These are phyloP conservation scores for Micromussa lordhowensis DNA, from an alignment of 92 coral and sea anemone genomes.

Conservation along the genomic window DNA sequence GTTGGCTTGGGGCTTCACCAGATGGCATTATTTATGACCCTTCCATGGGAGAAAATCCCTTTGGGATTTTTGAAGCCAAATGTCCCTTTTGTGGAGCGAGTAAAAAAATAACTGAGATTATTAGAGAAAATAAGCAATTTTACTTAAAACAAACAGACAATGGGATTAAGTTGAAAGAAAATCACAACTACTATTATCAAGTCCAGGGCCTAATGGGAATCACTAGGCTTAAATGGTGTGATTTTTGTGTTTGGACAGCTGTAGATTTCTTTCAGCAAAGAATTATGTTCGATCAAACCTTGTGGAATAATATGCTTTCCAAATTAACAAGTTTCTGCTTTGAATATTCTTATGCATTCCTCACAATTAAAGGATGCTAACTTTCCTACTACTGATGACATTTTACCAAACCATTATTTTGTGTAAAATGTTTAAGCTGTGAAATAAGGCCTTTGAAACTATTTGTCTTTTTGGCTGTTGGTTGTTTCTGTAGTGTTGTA, in stretches of 20 bases:
- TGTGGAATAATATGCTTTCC: too few species aligned
- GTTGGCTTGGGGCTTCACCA: slow-evolving; percentile 49
- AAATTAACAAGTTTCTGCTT: too few species aligned
- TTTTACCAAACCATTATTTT: too few species aligned
- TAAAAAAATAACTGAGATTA: slow-evolving; percentile 9
- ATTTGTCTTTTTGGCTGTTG: too few species aligned
- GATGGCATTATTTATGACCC: slow-evolving; percentile 37
- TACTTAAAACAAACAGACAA: slow-evolving; percentile 22
- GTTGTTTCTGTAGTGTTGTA: too few species aligned
- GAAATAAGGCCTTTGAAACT: too few species aligned
- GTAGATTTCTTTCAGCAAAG: slow-evolving; percentile 30
- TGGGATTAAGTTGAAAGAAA: slow-evolving; percentile 32
- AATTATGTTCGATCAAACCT: too few species aligned
- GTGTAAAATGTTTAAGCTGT: too few species aligned
- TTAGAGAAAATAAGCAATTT: slow-evolving; percentile 46
- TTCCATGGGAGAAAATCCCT: slow-evolving; percentile 24
- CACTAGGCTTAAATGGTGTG: slow-evolving; percentile 26
- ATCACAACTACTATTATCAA: slow-evolving; percentile 17
- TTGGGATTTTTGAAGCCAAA: slow-evolving; percentile 41
- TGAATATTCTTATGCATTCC: too few species aligned
- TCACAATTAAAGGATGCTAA: too few species aligned
- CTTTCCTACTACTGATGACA: too few species aligned
- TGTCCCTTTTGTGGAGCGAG: slow-evolving; percentile 30
- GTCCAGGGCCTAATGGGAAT: slow-evolving; percentile 41
- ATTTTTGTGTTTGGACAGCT: slow-evolving; percentile 38